phyloP scores from a whole-genome alignment of 1,140 invertebrate species.

The Trachymyrmex septentrionalis region DNA sequence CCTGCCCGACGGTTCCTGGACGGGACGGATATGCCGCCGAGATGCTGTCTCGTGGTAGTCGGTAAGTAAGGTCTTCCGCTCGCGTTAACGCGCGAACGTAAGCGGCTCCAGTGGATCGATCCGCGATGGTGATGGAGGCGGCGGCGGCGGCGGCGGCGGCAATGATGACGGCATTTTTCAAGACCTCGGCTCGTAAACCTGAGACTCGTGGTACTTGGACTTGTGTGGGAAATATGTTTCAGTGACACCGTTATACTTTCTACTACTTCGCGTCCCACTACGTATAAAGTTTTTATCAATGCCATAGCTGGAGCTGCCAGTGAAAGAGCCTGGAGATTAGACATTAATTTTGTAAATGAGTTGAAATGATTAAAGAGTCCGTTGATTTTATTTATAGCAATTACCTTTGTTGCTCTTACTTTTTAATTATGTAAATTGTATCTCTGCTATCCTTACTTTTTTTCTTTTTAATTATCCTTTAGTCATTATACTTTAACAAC shows the following conservation, averaged over 20 bases:
- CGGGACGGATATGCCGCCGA: slow-evolving; percentile 25
- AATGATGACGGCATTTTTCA: slow-evolving; percentile 18
- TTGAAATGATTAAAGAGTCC: background rate
- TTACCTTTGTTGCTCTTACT: background rate
- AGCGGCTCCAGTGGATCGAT: slow-evolving; percentile 30
- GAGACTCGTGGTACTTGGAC: background rate
- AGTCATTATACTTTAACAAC: too few species aligned
- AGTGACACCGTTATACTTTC: slow-evolving; percentile 3
- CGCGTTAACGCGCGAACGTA: slow-evolving; percentile 22
- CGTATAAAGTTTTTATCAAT: background rate
- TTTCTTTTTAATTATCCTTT: too few species aligned
- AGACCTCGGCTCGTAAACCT: slow-evolving; percentile 24
- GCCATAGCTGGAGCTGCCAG: background rate
- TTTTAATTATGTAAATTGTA: too few species aligned
- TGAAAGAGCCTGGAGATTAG: background rate
- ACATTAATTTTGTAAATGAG: background rate
- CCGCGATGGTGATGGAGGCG: too few species aligned
- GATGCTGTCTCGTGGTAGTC: slow-evolving; percentile 52
- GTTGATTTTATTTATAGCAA: background rate
- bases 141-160: background rate
- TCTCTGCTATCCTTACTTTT: too few species aligned
- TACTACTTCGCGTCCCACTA: background rate
- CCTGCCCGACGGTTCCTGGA: slow-evolving; percentile 30
- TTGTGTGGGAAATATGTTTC: slow-evolving; percentile 1
- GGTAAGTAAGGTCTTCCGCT: slow-evolving; percentile 57